A percentile compares a stretch with the other conserved stretches of the same genome.
Conservation (phyloP, 1,140 invertebrate species). For the Psix sp. region DNA sequence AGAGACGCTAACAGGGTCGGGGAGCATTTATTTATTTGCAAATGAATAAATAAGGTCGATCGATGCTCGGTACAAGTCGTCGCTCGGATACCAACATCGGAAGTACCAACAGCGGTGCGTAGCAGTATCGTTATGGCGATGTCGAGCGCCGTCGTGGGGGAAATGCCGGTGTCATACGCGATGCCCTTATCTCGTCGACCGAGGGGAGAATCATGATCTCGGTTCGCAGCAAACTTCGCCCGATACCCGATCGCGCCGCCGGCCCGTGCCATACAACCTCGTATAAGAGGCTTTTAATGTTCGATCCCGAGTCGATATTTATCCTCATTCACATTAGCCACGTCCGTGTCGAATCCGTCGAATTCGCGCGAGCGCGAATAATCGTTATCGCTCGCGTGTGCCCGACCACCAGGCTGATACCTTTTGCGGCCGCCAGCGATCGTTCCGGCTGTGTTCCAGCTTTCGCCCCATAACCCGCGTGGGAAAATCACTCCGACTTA, state of each 20-base stretch:
- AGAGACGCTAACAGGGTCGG: constrained; percentile 66
- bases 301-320: constrained; percentile 68
- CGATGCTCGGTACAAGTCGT: constrained; percentile 67
- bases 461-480: no score
- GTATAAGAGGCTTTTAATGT: constrained; percentile 77
- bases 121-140: constrained; percentile 42
- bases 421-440: no score
- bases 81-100: constrained; percentile 52
- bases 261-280: constrained; percentile 66
- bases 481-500: constrained; percentile 31
- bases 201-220: constrained; percentile 73
- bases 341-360: constrained; percentile 61
- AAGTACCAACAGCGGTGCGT: constrained; percentile 39
- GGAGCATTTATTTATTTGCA: constrained; percentile 73
- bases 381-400: constrained; percentile 54
- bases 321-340: constrained; percentile 71
- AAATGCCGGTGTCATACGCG: constrained; percentile 71
- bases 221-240: constrained; percentile 63
- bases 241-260: constrained; percentile 64
- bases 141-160: constrained; percentile 26
- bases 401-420: no score
- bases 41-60: constrained; percentile 77
- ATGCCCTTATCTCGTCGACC: constrained; percentile 67
- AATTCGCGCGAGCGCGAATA: constrained; percentile 58
- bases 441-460: no score